Conservation (phyloP, 2,113 vertebrate genomes). For the Prinia subflava region DNA sequence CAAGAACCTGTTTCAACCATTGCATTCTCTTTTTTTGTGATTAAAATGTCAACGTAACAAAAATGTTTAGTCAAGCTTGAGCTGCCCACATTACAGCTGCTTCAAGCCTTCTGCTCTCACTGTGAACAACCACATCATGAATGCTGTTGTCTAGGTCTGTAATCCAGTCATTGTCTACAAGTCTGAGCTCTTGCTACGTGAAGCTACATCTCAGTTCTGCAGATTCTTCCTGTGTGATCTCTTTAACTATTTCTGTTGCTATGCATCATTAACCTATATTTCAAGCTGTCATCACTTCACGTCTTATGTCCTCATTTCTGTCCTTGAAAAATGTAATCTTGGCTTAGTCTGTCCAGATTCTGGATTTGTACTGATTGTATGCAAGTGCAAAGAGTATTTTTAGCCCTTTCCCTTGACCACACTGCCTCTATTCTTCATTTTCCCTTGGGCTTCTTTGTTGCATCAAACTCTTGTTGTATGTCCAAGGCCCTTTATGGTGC, state of each 20-base stretch:
- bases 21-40: neutral
- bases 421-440: neutral
- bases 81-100: slow-evolving; percentile 9
- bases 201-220: neutral
- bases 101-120: neutral
- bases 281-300: neutral
- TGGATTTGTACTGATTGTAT: neutral
- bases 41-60: slow-evolving; percentile 2
- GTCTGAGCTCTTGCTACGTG: neutral
- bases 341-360: neutral
- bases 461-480: neutral
- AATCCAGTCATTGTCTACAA: neutral
- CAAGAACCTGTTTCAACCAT: neutral
- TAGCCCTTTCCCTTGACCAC: neutral
- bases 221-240: neutral
- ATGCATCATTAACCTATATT: neutral
- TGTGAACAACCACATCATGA: slow-evolving; percentile 31
- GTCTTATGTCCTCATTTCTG: neutral
- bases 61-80: slow-evolving; percentile 15
- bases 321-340: neutral
- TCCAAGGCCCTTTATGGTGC: neutral
- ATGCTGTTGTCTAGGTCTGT: slow-evolving; percentile 42
- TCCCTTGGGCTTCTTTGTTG: neutral
- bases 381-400: neutral
- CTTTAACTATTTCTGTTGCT: neutral